A percentile compares a stretch with the other conserved stretches of the same genome.
Evolutionary conservation across 2,888 invertebrate species (phyloP).

Genomic region (Allacma fusca): DNA sequence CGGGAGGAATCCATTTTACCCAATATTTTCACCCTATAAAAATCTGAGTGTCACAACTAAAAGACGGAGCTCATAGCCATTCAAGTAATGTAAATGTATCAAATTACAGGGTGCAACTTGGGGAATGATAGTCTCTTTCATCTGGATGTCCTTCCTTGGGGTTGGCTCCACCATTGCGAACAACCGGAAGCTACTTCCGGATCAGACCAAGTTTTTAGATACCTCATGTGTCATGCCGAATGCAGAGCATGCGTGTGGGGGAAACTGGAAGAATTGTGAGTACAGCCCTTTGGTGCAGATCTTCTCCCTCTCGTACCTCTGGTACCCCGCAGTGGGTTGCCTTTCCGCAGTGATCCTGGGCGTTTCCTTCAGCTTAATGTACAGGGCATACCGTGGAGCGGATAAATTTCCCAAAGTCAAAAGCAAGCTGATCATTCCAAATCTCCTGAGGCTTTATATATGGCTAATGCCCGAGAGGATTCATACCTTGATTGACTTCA

Average conservation of each 20-base stretch:
- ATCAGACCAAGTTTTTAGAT: slow-evolving; percentile 48
- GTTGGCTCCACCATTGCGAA: slow-evolving; percentile 57
- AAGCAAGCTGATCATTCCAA: slow-evolving; percentile 57
- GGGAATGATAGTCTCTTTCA: slow-evolving; percentile 54
- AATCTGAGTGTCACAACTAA: too few species aligned
- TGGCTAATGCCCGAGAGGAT: slow-evolving; percentile 50
- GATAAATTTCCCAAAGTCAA: slow-evolving; percentile 45
- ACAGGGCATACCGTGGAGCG: slow-evolving; percentile 33
- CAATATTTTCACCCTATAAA: neutral
- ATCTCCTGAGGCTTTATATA: slow-evolving; percentile 53
- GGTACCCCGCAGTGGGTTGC: slow-evolving; percentile 59
- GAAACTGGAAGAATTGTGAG: slow-evolving; percentile 51
- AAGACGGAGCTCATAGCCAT: too few species aligned
- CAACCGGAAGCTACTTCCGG: slow-evolving; percentile 50
- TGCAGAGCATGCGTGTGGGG: neutral
- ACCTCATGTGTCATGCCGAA: neutral
- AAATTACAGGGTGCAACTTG: slow-evolving; percentile 52
- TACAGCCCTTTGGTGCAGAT: slow-evolving; percentile 47
- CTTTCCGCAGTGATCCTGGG: slow-evolving; percentile 46
- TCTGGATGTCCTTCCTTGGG: slow-evolving; percentile 56
- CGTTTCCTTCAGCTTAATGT: slow-evolving; percentile 51
- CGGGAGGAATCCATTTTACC: too few species aligned
- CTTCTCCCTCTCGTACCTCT: slow-evolving; percentile 57
- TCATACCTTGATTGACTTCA: slow-evolving; percentile 50
- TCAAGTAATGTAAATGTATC: neutral